These are phyloP conservation scores for Heliconius himera DNA, from an alignment of 1,140 invertebrate genomes.

Conservation along the genomic window DNA sequence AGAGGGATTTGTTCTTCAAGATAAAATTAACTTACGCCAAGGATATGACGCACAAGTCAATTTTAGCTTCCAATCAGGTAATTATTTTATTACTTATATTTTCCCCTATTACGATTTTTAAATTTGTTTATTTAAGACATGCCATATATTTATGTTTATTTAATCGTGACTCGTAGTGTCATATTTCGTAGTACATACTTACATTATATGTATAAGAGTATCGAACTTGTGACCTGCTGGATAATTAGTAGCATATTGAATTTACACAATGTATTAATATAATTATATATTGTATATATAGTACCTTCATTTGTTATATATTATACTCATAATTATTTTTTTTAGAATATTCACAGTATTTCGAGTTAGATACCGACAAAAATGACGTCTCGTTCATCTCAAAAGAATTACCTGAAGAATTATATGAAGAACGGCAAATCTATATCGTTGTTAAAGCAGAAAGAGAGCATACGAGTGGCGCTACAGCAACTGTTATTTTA, in stretches of 20 bases:
- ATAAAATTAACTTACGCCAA: conserved; percentile 54
- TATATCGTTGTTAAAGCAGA: conserved; percentile 55
- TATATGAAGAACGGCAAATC: conserved; percentile 47
- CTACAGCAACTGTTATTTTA: conserved; percentile 55
- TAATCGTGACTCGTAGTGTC: too few relatives aligned
- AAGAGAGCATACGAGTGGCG: conserved; percentile 57
- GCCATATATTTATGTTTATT: too few relatives aligned
- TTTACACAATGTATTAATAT: too few relatives aligned
- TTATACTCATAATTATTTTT: too few relatives aligned
- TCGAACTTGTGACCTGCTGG: too few relatives aligned
- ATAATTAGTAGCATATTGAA: too few relatives aligned
- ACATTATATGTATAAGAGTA: too few relatives aligned
- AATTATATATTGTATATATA: too few relatives aligned
- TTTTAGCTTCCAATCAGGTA: background rate
- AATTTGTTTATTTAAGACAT: background rate
- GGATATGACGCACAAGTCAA: conserved; percentile 47
- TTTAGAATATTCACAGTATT: conserved; percentile 54
- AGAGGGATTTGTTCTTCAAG: conserved; percentile 45
- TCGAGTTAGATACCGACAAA: conserved; percentile 40
- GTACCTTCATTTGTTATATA: too few relatives aligned
- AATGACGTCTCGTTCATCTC: conserved; percentile 50
- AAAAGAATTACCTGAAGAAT: conserved; percentile 42
- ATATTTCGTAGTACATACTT: too few relatives aligned
- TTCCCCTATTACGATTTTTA: background rate
- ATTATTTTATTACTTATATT: background rate